phyloP scores from a whole-genome alignment of 2,113 vertebrate genomes.

The Atherinomorus stipes region DNA sequence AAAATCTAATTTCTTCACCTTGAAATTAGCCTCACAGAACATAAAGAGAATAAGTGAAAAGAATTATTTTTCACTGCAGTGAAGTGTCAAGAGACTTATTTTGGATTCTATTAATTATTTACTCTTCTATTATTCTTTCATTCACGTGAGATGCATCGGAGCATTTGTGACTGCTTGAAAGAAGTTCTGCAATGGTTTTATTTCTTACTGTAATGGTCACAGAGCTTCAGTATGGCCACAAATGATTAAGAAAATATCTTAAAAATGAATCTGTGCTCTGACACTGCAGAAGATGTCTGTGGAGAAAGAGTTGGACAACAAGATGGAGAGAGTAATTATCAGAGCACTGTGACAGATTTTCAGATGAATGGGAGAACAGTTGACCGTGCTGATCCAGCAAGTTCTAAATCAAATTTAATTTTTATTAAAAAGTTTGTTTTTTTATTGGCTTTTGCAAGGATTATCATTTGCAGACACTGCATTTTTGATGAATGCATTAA shows the following conservation, averaged over 20 bases:
- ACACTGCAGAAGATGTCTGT: neutral
- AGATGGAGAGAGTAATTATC: neutral
- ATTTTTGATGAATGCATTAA: too few relatives aligned
- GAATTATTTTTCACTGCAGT: slow-evolving; percentile 22
- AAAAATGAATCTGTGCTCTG: neutral
- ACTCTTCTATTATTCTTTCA: slow-evolving; percentile 37
- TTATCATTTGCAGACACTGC: too few relatives aligned
- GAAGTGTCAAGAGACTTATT: slow-evolving; percentile 24
- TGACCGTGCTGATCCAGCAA: too few relatives aligned
- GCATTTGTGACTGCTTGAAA: slow-evolving; percentile 22
- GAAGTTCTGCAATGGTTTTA: too few relatives aligned
- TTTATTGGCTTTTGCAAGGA: too few relatives aligned
- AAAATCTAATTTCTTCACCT: slow-evolving; percentile 6
- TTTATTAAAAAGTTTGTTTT: too few relatives aligned
- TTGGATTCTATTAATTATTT: slow-evolving; percentile 54
- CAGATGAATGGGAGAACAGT: too few relatives aligned
- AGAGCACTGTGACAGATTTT: too few relatives aligned
- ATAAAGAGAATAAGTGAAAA: slow-evolving; percentile 31
- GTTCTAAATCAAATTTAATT: too few relatives aligned
- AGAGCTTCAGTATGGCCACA: too few relatives aligned
- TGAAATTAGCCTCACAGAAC: slow-evolving; percentile 49
- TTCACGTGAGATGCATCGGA: neutral
- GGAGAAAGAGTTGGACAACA: neutral
- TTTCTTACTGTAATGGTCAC: too few relatives aligned
- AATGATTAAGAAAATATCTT: neutral